A percentile compares a stretch with the other conserved stretches of the same genome.
These are phyloP conservation scores for Arenaria interpres DNA, from an alignment of 2,113 vertebrate species.

Conservation along the genomic window DNA sequence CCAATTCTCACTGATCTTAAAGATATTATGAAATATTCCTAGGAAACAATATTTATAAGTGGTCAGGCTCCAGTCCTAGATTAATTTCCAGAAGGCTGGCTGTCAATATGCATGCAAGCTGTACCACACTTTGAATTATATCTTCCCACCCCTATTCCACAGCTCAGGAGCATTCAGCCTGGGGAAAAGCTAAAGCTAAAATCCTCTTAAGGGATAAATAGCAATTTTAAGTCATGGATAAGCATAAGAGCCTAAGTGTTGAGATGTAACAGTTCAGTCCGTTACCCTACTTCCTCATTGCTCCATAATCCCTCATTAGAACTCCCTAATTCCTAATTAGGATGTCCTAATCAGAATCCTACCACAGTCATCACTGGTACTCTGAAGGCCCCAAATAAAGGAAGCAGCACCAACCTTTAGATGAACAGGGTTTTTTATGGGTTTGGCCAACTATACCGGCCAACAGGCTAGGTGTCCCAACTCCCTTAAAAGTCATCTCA, in stretches of 20 bases:
- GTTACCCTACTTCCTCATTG: background rate
- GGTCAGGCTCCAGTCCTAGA: background rate
- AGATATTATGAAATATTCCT: background rate
- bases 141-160: background rate
- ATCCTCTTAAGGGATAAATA: conserved; percentile 49
- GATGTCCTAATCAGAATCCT: background rate
- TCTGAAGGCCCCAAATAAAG: background rate
- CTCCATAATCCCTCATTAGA: background rate
- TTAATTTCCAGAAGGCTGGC: background rate
- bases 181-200: conserved; percentile 16
- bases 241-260: background rate
- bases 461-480: background rate
- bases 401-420: background rate
- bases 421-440: background rate
- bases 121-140: background rate
- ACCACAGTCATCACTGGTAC: background rate
- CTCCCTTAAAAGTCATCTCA: background rate
- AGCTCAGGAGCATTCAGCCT: background rate
- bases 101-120: background rate
- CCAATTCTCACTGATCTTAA: background rate
- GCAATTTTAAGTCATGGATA: conserved; percentile 38
- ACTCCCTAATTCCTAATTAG: conserved; percentile 36
- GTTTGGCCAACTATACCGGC: background rate
- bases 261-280: background rate
- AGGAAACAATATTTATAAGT: background rate